A percentile compares a stretch with the other conserved stretches of the same genome.
phyloP scores from a whole-genome alignment of 2,113 vertebrate genomes.

The Phocoena phocoena region DNA sequence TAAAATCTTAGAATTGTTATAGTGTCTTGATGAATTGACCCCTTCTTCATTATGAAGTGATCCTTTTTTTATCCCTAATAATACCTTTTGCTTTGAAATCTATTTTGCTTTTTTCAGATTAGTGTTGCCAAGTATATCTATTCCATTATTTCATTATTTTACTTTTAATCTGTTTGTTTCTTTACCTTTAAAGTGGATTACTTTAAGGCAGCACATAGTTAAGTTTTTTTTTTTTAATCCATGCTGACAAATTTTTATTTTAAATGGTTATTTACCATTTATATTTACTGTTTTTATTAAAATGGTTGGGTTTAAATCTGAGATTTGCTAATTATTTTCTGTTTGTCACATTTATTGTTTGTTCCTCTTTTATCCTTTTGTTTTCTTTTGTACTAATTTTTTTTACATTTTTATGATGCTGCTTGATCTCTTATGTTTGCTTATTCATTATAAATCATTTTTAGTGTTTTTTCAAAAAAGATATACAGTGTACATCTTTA shows the following conservation, averaged over 20 bases:
- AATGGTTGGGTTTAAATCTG: not conserved
- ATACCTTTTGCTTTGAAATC: not conserved
- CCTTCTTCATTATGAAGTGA: not conserved
- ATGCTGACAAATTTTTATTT: not conserved
- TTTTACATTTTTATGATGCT: not conserved
- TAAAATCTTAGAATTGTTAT: not conserved
- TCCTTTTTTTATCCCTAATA: not conserved
- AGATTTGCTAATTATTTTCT: not conserved
- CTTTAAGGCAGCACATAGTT: not conserved
- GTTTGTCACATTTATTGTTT: not conserved
- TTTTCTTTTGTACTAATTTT: not conserved
- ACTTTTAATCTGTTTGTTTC: not conserved
- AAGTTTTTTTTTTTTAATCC: not conserved
- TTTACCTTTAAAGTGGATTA: not conserved
- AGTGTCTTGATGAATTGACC: not conserved
- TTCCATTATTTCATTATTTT: not conserved
- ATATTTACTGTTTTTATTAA: not conserved
- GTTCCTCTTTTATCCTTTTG: not conserved
- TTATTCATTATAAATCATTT: not conserved
- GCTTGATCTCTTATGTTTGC: not conserved
- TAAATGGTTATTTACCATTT: not conserved
- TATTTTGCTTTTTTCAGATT: not conserved
- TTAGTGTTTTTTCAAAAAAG: not conserved
- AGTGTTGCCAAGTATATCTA: not conserved
- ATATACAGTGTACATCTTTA: not conserved